These are phyloP conservation scores for Euplagia quadripunctaria DNA, from an alignment of 2,888 invertebrate genomes.

Conservation along the genomic window DNA sequence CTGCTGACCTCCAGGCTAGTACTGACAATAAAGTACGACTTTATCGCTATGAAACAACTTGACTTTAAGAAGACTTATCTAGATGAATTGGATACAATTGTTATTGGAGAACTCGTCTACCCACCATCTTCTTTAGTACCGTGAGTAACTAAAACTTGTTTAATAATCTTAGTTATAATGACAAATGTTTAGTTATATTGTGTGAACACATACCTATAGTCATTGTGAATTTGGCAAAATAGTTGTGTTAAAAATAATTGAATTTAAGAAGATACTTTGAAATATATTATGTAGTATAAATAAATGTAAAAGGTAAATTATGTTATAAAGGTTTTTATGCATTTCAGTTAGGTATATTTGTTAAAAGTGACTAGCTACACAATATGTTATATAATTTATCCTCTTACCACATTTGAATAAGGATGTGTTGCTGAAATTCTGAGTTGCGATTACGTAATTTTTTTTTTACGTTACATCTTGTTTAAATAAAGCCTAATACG, in stretches of 20 bases:
- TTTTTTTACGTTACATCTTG: too few species aligned
- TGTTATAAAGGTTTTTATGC: not conserved
- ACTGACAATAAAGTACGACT: slow-evolving; percentile 93
- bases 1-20: slow-evolving; percentile 91
- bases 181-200: not conserved
- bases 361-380: not conserved
- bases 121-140: slow-evolving; percentile 93
- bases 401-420: too few species aligned
- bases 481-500: too few species aligned
- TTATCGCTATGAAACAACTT: slow-evolving; percentile 92
- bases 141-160: slow-evolving; percentile 87
- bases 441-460: too few species aligned
- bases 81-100: slow-evolving; percentile 90
- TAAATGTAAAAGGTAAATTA: not conserved
- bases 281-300: not conserved
- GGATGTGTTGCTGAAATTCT: too few species aligned
- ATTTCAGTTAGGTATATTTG: not conserved
- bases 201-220: not conserved
- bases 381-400: not conserved
- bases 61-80: slow-evolving; percentile 91
- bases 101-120: slow-evolving; percentile 93
- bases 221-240: too few species aligned
- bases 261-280: too few species aligned
- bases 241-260: too few species aligned
- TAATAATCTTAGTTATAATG: not conserved